A percentile compares a stretch with the other conserved stretches of the same genome.
phyloP scores from a whole-genome alignment of 2,888 invertebrate species.

The Mechanitis mazaeus region DNA sequence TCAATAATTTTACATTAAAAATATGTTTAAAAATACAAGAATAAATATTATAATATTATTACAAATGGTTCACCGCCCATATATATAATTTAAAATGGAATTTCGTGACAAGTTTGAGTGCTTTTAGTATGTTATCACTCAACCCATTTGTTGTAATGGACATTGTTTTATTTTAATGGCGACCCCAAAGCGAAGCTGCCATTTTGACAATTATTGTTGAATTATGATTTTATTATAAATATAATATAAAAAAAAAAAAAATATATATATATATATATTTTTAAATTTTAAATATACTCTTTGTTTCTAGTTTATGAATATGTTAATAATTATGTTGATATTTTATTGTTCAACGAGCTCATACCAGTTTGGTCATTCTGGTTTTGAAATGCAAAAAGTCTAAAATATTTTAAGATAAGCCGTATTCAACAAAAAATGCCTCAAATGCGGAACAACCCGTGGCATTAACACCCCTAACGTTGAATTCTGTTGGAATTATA shows the following conservation, averaged over 20 bases:
- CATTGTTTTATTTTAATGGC: background rate
- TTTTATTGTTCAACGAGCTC: too few relatives aligned
- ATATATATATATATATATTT: too few relatives aligned
- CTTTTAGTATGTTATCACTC: background rate
- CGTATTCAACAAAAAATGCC: conserved; percentile 23
- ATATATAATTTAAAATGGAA: too few relatives aligned
- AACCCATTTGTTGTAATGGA: background rate
- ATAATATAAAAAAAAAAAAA: too few relatives aligned
- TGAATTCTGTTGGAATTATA: conserved; percentile 41
- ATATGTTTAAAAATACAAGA: too few relatives aligned
- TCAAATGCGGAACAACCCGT: conserved; percentile 43
- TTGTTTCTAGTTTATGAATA: too few relatives aligned
- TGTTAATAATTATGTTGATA: too few relatives aligned
- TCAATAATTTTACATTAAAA: too few relatives aligned
- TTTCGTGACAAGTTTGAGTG: background rate
- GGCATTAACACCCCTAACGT: conserved; percentile 57
- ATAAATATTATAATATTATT: too few relatives aligned
- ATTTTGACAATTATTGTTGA: background rate
- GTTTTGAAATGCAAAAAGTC: conserved; percentile 10
- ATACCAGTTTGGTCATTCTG: conserved; percentile 9
- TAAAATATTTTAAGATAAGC: conserved; percentile 14
- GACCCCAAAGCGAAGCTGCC: background rate
- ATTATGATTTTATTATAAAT: too few relatives aligned
- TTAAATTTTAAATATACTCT: too few relatives aligned
- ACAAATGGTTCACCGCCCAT: too few relatives aligned